Percentiles rank a stretch among this genome's conserved stretches.
Evolutionary conservation across 2,797 vertebrate species (phyloP).

Genomic region (Triplophysa yarkandensis): DNA sequence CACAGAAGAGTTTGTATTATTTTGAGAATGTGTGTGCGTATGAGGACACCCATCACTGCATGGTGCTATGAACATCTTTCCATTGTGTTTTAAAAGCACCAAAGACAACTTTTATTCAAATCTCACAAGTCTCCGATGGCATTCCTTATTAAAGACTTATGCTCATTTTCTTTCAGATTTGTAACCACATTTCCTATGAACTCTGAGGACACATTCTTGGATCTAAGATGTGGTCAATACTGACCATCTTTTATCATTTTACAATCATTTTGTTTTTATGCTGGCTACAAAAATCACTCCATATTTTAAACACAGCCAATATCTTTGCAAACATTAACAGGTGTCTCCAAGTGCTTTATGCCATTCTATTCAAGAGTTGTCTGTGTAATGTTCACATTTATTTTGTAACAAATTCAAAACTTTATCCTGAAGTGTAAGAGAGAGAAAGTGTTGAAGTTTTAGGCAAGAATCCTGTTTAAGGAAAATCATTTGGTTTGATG

Average conservation of each 20-base stretch:
- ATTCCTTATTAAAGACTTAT: constrained; percentile 57
- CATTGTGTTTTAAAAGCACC: background rate
- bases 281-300: constrained; percentile 45
- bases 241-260: background rate
- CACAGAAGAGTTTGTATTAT: constrained; percentile 20
- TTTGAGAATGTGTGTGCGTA: constrained; percentile 28
- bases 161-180: constrained; percentile 75
- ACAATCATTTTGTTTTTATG: constrained; percentile 24
- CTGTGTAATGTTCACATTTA: background rate
- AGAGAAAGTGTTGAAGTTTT: background rate
- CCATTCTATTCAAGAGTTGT: background rate
- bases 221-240: constrained; percentile 19
- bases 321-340: constrained; percentile 41
- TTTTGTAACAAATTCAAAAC: background rate
- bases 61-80: constrained; percentile 10
- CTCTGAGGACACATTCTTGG: constrained; percentile 43
- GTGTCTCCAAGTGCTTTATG: constrained; percentile 38
- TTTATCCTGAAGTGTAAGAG: constrained; percentile 6
- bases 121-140: background rate
- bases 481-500: background rate
- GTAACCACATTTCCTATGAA: constrained; percentile 63
- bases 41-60: constrained; percentile 30
- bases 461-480: background rate
- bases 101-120: background rate
- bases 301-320: constrained; percentile 45